phyloP scores from a whole-genome alignment of 2,888 invertebrate genomes.

The Syrphus vitripennis region DNA sequence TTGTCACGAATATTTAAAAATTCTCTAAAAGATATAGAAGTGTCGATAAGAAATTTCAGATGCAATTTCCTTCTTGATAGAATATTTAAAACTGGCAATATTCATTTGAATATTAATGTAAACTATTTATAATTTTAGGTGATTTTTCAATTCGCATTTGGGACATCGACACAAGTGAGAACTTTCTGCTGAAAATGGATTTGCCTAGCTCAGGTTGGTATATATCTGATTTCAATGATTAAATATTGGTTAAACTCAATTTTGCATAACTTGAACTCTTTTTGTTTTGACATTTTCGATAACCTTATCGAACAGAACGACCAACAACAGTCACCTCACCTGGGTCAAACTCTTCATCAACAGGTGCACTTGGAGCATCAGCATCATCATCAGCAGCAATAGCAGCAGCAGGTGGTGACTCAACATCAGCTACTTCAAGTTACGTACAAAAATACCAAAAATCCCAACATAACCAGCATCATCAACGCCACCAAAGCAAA shows the following conservation, averaged over 20 bases:
- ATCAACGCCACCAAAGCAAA: constrained; percentile 72
- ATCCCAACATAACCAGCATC: constrained; percentile 49
- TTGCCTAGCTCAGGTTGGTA: constrained; percentile 77
- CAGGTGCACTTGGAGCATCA: constrained; percentile 56
- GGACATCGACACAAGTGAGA: constrained; percentile 97
- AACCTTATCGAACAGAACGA: constrained; percentile 29
- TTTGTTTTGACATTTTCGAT: background rate
- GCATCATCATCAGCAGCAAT: constrained; percentile 32
- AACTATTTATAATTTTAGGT: constrained; percentile 83
- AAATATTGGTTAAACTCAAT: background rate
- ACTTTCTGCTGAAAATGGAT: constrained; percentile 89
- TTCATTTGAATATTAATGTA: no score
- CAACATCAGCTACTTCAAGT: constrained; percentile 42
- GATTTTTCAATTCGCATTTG: constrained; percentile 93
- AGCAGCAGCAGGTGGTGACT: constrained; percentile 38
- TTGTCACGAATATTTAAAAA: background rate
- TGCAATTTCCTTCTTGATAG: no score
- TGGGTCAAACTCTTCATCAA: constrained; percentile 54
- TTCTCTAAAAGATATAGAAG: no score
- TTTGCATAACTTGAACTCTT: background rate
- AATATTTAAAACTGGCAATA: no score
- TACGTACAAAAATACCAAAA: constrained; percentile 60
- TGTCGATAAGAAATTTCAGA: no score
- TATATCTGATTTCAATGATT: background rate
- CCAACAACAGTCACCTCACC: constrained; percentile 60